Evolutionary conservation across 2,888 invertebrate genomes (phyloP).

Genomic region (Lydus trimaculatus): DNA sequence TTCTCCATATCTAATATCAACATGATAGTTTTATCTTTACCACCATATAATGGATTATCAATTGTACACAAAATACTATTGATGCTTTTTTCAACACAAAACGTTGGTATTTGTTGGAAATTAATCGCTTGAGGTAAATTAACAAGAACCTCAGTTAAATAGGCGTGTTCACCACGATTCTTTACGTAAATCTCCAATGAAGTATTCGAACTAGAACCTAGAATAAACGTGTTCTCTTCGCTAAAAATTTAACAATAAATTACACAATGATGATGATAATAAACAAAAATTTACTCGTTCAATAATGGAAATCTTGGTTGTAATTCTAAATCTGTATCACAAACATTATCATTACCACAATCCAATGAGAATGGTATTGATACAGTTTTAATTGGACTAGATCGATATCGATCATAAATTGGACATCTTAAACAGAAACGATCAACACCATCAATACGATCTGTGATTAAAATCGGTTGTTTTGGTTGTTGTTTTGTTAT

Average conservation of each 20-base stretch:
- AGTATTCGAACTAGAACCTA: slow-evolving; percentile 53
- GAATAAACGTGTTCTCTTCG: slow-evolving; percentile 45
- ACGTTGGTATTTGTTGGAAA: slow-evolving; percentile 44
- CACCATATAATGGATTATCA: slow-evolving; percentile 49
- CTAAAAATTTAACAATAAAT: no score
- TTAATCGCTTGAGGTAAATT: slow-evolving; percentile 56
- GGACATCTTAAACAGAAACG: slow-evolving; percentile 46
- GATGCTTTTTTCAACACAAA: slow-evolving; percentile 40
- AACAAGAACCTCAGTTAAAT: slow-evolving; percentile 60
- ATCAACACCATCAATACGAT: slow-evolving; percentile 30
- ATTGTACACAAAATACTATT: slow-evolving; percentile 48
- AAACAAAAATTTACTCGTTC: slow-evolving; percentile 29
- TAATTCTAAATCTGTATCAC: slow-evolving; percentile 61
- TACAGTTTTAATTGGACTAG: slow-evolving; percentile 36
- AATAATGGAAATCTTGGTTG: slow-evolving; percentile 37
- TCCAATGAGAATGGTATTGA: slow-evolving; percentile 58
- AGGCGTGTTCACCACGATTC: slow-evolving; percentile 63
- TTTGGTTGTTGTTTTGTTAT: slow-evolving; percentile 17
- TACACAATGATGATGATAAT: no score
- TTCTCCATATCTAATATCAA: slow-evolving; percentile 51
- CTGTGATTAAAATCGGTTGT: slow-evolving; percentile 29
- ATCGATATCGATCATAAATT: slow-evolving; percentile 33
- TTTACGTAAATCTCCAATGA: slow-evolving; percentile 50
- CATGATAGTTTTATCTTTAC: slow-evolving; percentile 38
- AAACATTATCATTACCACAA: slow-evolving; percentile 66